Evolutionary conservation across 2,888 invertebrate species (phyloP), one percentile per base, ranked within the genome.

Genomic region (Acrobasis repandana): DNA sequence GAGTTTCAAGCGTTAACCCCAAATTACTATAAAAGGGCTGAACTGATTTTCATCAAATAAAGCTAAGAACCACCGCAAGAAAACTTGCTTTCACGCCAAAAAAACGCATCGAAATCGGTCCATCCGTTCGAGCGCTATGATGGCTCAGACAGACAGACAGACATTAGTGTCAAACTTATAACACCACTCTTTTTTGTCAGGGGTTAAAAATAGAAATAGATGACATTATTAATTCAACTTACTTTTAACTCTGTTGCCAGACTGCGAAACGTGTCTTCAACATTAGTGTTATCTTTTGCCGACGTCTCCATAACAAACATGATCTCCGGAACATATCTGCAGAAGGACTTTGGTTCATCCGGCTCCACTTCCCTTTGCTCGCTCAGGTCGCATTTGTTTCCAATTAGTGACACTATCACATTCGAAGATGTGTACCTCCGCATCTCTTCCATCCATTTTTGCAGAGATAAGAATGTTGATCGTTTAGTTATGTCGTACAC

Each of bases 391-490:
- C 97, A 96, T 88, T 98, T 98, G 77, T 98, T 98, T 9, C 98
- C 99, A 66, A 99, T 97, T 69, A 99, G 90, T 49, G 98, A 95
- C 65, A 98, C 95, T 66, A 98, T 94, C 36, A 98, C 97, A 82
- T 97, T 97, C 34, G 97, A 96, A 18, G 98, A 98, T 59, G 99
- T 98, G 81, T 98, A 99, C 77, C 97, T 95, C 70, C 98, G 93
- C 1, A 99, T 97, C 93, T 99, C 99, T 80, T 98, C 98, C 67
- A 99, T 96, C 99, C 99, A 99, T 82, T 97, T 95, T 82, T 97
- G 96, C 61, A 99, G 93, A 72, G 96, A 98, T 66, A 97, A 93
- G 90, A 98, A 99, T 50, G 98, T 96, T 60, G 97, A 95, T 63
- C 97, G 93, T 81, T 98, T 98, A 64, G 98, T 98, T 69, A 99